A percentile compares a stretch with the other conserved stretches of the same genome.
These are phyloP conservation scores for Papilio machaon DNA, from an alignment of 1,140 invertebrate genomes.

Conservation along the genomic window DNA sequence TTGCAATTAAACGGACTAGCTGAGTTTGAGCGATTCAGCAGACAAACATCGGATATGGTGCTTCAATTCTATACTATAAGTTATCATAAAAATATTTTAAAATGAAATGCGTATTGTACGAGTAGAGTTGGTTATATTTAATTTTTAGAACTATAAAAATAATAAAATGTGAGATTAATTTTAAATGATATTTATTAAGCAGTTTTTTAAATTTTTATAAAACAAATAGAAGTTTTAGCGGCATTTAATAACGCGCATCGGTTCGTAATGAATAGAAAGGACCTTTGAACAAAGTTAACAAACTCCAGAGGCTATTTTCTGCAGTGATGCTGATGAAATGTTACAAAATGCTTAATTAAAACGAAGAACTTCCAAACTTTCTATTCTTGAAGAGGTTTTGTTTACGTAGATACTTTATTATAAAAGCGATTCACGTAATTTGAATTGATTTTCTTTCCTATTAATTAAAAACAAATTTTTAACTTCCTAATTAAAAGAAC, in stretches of 20 bases:
- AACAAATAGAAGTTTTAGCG: background rate
- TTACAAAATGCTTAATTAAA: constrained; percentile 16
- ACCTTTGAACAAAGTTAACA: constrained; percentile 5
- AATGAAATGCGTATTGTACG: no score
- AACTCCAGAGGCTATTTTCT: constrained; percentile 7
- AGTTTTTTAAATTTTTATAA: no score
- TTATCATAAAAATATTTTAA: no score
- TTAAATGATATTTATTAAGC: no score
- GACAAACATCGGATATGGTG: background rate
- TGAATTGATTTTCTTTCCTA: background rate
- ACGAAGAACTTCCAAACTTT: constrained; percentile 16
- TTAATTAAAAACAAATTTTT: background rate
- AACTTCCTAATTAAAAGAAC: no score
- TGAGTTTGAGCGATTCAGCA: background rate
- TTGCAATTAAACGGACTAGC: constrained; percentile 32
- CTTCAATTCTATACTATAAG: background rate
- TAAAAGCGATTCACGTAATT: background rate
- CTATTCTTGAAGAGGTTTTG: background rate
- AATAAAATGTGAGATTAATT: no score
- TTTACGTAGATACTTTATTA: background rate
- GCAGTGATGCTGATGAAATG: constrained; percentile 14
- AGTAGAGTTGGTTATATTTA: no score
- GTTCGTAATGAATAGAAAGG: background rate
- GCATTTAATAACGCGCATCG: background rate
- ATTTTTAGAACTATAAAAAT: no score